Evolutionary conservation across 2,113 vertebrate species (phyloP).

Genomic region (Colistium nudipinnis): DNA sequence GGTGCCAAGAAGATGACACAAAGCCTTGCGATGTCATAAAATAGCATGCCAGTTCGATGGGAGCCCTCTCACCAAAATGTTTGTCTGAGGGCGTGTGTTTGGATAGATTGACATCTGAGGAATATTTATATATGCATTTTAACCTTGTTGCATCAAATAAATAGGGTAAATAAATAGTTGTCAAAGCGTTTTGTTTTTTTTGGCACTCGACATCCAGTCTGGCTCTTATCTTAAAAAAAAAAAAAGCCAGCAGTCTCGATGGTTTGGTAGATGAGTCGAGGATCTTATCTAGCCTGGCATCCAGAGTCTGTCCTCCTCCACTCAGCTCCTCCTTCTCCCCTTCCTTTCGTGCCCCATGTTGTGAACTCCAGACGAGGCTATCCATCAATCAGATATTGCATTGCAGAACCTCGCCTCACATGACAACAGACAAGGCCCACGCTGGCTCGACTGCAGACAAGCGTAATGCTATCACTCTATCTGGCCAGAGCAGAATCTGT

Average conservation of each 20-base stretch:
- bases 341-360: constrained; percentile 5
- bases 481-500: background rate
- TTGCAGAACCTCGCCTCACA: constrained; percentile 18
- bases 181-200: constrained; percentile 40
- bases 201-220: constrained; percentile 59
- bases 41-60: constrained; percentile 13
- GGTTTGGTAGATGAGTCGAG: constrained; percentile 59
- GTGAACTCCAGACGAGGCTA: constrained; percentile 33
- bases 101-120: background rate
- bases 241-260: constrained; percentile 58
- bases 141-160: background rate
- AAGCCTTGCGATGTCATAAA: constrained; percentile 14
- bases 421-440: constrained; percentile 21
- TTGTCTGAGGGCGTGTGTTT: background rate
- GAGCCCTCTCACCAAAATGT: constrained; percentile 10
- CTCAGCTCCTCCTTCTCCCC: constrained; percentile 15
- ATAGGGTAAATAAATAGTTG: constrained; percentile 18
- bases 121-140: background rate
- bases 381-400: constrained; percentile 41
- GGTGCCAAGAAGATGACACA: constrained; percentile 10
- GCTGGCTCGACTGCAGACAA: constrained; percentile 1
- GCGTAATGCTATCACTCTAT: background rate
- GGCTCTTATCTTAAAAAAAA: constrained; percentile 66
- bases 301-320: constrained; percentile 43
- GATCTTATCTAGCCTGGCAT: constrained; percentile 65